Evolutionary conservation across 2,797 vertebrate species (phyloP), one percentile per base, ranked within the genome.

Genomic region (Pseudocheirus occidentalis): DNA sequence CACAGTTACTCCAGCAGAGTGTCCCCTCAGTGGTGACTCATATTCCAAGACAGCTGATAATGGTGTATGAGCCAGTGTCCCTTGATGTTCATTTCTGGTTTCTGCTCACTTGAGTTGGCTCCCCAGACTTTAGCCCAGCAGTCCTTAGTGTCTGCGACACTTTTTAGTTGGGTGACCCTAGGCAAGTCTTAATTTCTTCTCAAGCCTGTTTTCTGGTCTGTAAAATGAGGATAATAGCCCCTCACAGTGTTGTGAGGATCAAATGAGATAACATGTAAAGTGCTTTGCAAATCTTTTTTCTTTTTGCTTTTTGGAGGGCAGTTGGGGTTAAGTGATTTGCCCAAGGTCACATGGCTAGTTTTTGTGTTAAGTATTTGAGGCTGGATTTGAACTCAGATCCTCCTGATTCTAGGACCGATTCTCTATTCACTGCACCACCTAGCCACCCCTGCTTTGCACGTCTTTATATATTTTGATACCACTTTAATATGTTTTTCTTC

Each of bases 21-120:
- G 31, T 21, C 90, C 91, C 55, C 90, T 91, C 90, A 29, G 5
- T 27, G 14, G 21, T 90, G 53, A 59, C 95, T 58, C 27, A 58
- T 28, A 92, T 95, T 92, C 21, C 12, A 55, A 55, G 50, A 52
- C 58, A 57, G 55, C 93, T 90, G 90, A 81, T 34, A 93, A 28
- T 81, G 91, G 62, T 16, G 92, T 40, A 21, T 46, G n/a, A 95
- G 58, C 29, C 89, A 55, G 91, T 90, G 53, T 59, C 93, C 91
- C 91, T 92, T 0, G 6, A 21, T 13, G 62, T 11, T 81, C 73
- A 34, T 90, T 90, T 54, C 58, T 59, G 10, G 52, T 56, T 53
- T 57, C 24, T 94, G 31, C 40, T 89, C 93, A 40, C 90, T 91
- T 94, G 90, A 92, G 54, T 93, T 91, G 27, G 7, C 46, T 94